These are phyloP conservation scores for Ophion obscuratus DNA, from an alignment of 2,888 invertebrate species.

Conservation along the genomic window DNA sequence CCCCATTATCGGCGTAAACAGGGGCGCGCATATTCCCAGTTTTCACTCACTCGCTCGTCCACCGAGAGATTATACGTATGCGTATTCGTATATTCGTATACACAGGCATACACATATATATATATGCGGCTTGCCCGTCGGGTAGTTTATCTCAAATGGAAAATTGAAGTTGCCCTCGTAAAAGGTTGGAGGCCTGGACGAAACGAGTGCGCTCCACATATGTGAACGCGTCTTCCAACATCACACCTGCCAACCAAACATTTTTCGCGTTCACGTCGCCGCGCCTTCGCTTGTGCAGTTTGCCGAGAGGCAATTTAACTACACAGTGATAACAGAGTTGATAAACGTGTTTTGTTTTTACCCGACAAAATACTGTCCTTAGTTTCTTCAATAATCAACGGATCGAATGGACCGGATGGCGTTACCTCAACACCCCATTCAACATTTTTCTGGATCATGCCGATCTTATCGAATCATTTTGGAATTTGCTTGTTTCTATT, in stretches of 20 bases:
- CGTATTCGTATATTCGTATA: not conserved
- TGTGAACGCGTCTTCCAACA: conserved; percentile 19
- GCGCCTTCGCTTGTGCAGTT: not conserved
- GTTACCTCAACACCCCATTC: no score
- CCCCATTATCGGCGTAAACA: conserved; percentile 30
- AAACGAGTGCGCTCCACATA: not conserved
- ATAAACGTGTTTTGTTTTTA: no score
- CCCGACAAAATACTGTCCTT: no score
- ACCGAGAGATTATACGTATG: not conserved
- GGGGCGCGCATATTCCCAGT: conserved; percentile 39
- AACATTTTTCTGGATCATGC: no score
- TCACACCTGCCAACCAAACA: conserved; percentile 25
- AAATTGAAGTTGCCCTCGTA: conserved; percentile 68
- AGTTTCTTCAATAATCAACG: no score
- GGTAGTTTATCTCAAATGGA: conserved; percentile 76
- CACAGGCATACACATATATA: no score
- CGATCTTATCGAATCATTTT: no score
- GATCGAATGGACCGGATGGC: no score
- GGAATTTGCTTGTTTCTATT: no score
- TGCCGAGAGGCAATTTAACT: not conserved
- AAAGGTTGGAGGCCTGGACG: conserved; percentile 58
- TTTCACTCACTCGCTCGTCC: conserved; percentile 31
- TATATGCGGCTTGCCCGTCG: not conserved
- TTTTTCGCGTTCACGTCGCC: conserved; percentile 11
- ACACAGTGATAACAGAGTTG: no score